A percentile compares a stretch with the other conserved stretches of the same genome.
phyloP scores from a whole-genome alignment of 2,113 vertebrate species.

The Agapornis roseicollis region DNA sequence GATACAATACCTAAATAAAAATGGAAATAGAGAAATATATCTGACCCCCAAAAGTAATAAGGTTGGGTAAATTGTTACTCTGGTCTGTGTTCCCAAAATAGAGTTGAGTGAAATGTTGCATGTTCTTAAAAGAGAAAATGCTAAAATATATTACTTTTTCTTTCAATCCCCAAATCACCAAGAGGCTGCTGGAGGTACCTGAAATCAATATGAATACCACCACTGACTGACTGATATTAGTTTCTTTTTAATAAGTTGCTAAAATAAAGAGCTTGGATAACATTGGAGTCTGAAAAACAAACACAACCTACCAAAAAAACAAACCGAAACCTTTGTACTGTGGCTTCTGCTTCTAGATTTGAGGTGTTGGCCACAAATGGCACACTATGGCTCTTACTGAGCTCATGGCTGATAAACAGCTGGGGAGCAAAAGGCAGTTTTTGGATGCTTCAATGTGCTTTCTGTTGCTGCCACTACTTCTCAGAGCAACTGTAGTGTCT shows the following conservation, averaged over 20 bases:
- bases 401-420: fast-evolving
- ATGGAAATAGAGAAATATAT: background rate
- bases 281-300: background rate
- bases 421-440: background rate
- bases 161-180: background rate
- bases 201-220: background rate
- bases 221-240: background rate
- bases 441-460: background rate
- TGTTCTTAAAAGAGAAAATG: background rate
- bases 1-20: background rate
- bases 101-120: background rate
- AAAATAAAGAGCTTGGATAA: background rate
- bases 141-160: background rate
- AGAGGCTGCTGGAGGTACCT: background rate
- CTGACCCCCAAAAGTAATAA: background rate
- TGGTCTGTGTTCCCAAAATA: background rate
- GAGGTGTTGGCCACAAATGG: background rate
- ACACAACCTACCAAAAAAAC: background rate
- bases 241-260: background rate
- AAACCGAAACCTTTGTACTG: background rate
- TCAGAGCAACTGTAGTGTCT: background rate
- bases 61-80: background rate
- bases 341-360: background rate
- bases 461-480: background rate
- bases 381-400: fast-evolving